A percentile compares a stretch with the other conserved stretches of the same genome.
Evolutionary conservation across 2,113 vertebrate species (phyloP).

Genomic region (Cinclus cinclus): DNA sequence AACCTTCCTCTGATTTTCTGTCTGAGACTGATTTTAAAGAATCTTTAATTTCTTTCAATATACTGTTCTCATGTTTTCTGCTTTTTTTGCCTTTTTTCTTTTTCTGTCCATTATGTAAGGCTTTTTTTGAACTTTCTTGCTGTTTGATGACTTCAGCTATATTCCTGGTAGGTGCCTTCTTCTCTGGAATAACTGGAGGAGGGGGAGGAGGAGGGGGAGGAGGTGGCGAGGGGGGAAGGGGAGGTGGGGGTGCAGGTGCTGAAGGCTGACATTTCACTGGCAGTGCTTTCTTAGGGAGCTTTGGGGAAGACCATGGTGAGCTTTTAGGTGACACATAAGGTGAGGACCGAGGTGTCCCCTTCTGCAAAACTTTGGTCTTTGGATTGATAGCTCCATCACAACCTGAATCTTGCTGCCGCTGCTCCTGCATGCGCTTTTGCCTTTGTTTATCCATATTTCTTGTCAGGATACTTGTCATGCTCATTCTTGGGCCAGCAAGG

Average conservation of each 20-base stretch:
- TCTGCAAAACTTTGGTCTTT: slow-evolving; percentile 83
- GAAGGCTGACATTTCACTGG: slow-evolving; percentile 70
- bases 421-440: slow-evolving; percentile 90
- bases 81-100: slow-evolving; percentile 84
- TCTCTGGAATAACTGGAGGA: slow-evolving; percentile 67
- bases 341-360: slow-evolving; percentile 82
- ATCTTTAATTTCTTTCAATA: slow-evolving; percentile 92
- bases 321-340: slow-evolving; percentile 83
- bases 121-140: slow-evolving; percentile 82
- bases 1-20: slow-evolving; percentile 81
- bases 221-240: slow-evolving; percentile 38
- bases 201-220: slow-evolving; percentile 55
- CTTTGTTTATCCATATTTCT: slow-evolving; percentile 95
- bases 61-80: slow-evolving; percentile 81
- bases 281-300: slow-evolving; percentile 72
- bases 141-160: slow-evolving; percentile 92
- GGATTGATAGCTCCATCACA: slow-evolving; percentile 69
- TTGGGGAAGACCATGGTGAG: slow-evolving; percentile 89
- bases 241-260: slow-evolving; percentile 30
- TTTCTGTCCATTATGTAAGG: slow-evolving; percentile 74
- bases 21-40: slow-evolving; percentile 86
- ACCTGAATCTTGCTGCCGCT: slow-evolving; percentile 76
- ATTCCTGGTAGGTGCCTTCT: slow-evolving; percentile 84
- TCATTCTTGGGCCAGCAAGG: slow-evolving; percentile 93
- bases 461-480: slow-evolving; percentile 94